Base-by-base conservation (phyloP, 2,888 invertebrate genomes). In the Callosobruchus maculatus region DNA sequence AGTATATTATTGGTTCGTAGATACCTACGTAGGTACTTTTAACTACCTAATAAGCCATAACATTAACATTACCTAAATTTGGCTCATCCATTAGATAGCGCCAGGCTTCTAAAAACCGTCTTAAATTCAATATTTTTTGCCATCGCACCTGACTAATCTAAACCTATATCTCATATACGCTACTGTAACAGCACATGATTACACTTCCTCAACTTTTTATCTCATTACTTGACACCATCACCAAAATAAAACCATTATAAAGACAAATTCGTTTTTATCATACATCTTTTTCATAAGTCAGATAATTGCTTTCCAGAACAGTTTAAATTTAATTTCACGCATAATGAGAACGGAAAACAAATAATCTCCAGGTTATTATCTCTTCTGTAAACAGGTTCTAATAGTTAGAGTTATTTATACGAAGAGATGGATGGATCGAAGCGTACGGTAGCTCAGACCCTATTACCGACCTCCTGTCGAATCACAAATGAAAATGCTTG, bases 281-380 rank as follows among this genome's bases (percentile, higher is more conserved):
- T 77, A 74, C 49, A 49, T 49, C 49, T 49, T 49, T 49, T 49
- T 49, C 49, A 49, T 49, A 76, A 78, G 74, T 74, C 72, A 71
- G 72, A 77, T 79, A 79, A 79, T 79, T 78, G 77, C 78, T 78
- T 78, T 78, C 77, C 75, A 77, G 77, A 79, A 78, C 77, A 78
- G 76, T 79, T 78, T 77, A 79, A 80, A 80, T 80, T 80, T 77
- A 80, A 80, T 80, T 80, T 80, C 77, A 77, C 77, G 78, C 76
- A 78, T 81, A 80, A 81, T 81, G 80, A 81, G 80, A 78, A 79
- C 78, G 78, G 77, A 79, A 79, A 80, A 80, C 80, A 78, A 81
- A 80, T 80, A 78, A 78, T 77, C 77, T 78, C 80, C 79, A 79
- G 75, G 79, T 77, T 76, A 79, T 80, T 81, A 78, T 49, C 49